Conservation (phyloP, 2,797 vertebrate species). For the Pagetopsis macropterus region DNA sequence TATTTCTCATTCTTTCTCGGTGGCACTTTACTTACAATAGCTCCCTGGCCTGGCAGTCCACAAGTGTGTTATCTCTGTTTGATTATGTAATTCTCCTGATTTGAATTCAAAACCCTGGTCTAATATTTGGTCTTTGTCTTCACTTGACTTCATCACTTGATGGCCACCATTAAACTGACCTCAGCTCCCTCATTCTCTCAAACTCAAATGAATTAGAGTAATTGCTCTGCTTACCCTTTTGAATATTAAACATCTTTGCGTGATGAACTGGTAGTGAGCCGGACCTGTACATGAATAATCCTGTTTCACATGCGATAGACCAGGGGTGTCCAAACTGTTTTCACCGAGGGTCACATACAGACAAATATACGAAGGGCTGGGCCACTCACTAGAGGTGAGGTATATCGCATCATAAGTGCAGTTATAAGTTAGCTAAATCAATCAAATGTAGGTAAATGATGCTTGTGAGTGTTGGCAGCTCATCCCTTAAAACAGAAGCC, state of each 20-base stretch:
- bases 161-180: neutral
- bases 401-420: no score
- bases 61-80: neutral
- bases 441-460: no score
- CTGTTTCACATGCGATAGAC: no score
- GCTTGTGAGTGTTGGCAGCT: no score
- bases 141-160: neutral
- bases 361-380: no score
- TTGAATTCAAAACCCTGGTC: neutral
- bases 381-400: no score
- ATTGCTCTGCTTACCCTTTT: neutral
- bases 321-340: no score
- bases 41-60: neutral
- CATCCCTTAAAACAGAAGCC: no score
- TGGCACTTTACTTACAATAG: neutral
- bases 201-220: neutral
- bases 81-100: constrained; percentile 6
- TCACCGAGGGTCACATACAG: no score
- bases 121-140: neutral
- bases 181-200: neutral
- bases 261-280: neutral
- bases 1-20: neutral
- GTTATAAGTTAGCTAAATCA: no score
- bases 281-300: neutral
- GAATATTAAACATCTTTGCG: neutral